phyloP scores from a whole-genome alignment of 2,888 invertebrate species.

The Hecatera dysodea region DNA sequence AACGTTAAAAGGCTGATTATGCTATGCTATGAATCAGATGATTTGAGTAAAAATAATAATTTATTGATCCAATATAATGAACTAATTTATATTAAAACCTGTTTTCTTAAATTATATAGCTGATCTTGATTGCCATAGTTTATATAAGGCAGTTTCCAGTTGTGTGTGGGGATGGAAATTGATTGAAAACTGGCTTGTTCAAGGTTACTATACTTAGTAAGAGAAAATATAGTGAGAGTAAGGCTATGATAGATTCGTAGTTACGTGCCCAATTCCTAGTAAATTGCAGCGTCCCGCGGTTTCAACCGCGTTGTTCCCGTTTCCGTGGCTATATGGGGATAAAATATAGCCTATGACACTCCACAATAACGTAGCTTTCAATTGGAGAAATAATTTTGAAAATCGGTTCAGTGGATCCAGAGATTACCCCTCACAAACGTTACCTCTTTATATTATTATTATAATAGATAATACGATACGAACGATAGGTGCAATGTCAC shows the following conservation, averaged over 20 bases:
- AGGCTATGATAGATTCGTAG: neutral
- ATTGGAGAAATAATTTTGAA: too few species aligned
- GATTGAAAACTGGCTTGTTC: neutral
- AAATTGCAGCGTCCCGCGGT: too few species aligned
- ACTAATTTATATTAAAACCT: constrained; percentile 25
- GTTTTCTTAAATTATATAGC: constrained; percentile 12
- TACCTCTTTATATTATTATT: too few species aligned
- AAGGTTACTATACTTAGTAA: constrained; percentile 8
- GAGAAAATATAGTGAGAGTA: neutral
- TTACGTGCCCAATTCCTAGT: neutral
- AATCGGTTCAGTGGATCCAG: too few species aligned
- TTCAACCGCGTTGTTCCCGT: too few species aligned
- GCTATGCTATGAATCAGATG: neutral
- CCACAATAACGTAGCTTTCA: too few species aligned
- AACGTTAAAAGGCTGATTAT: too few species aligned
- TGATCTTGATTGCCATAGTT: constrained; percentile 34
- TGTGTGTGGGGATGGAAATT: constrained; percentile 36
- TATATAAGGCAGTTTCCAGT: constrained; percentile 24
- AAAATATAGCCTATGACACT: too few species aligned
- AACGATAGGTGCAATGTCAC: too few species aligned
- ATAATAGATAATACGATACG: too few species aligned
- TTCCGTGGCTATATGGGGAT: too few species aligned
- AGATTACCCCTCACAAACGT: too few species aligned
- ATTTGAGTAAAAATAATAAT: constrained; percentile 31
- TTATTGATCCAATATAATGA: constrained; percentile 41